Conservation (phyloP, 1,140 invertebrate genomes). For the Lepidotrigona ventralis region DNA sequence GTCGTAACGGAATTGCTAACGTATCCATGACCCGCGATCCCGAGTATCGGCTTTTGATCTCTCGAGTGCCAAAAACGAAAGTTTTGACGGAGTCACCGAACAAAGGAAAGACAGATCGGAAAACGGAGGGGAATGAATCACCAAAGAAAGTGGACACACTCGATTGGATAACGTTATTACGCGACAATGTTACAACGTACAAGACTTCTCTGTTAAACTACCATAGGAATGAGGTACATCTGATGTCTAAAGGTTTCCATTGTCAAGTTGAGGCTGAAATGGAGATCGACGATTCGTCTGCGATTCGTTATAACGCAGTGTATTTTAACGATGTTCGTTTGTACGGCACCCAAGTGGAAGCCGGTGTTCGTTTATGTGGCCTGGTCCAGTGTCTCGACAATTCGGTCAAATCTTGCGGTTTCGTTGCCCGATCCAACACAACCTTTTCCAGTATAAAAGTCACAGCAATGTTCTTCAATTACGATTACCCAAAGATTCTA, state of each 20-base stretch:
- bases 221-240: no score
- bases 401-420: slow-evolving; percentile 53
- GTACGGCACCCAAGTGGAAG: not conserved
- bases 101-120: not conserved
- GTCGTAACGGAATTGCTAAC: slow-evolving; percentile 56
- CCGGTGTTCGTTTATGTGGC: slow-evolving; percentile 8
- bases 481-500: slow-evolving; percentile 17
- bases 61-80: slow-evolving; percentile 23
- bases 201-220: not conserved
- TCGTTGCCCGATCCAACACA: not conserved
- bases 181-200: slow-evolving; percentile 21
- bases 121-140: accelerated
- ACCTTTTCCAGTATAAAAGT: slow-evolving; percentile 33
- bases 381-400: slow-evolving; percentile 59
- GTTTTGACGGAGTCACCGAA: not conserved
- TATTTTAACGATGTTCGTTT: slow-evolving; percentile 39
- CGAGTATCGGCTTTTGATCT: not conserved
- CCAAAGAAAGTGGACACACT: accelerated
- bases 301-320: slow-evolving; percentile 43
- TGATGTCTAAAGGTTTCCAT: no score
- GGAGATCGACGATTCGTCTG: slow-evolving; percentile 10
- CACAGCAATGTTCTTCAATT: not conserved
- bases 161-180: not conserved
- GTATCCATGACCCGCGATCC: slow-evolving; percentile 24
- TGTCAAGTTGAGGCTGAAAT: no score